phyloP scores from a whole-genome alignment of 2,797 vertebrate species.

The Menidia menidia region DNA sequence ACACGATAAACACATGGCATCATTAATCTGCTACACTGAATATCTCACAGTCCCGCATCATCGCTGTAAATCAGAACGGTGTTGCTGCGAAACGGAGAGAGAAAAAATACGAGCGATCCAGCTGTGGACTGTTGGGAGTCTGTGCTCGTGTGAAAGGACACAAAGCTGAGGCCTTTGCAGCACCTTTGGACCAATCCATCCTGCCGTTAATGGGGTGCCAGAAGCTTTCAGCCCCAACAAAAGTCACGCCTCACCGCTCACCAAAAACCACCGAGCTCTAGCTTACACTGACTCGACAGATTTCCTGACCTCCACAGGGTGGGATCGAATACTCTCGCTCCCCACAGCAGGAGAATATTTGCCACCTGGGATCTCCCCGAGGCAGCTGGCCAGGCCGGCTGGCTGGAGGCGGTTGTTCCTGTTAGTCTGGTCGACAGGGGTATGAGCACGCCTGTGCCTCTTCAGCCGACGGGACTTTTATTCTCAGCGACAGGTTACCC shows the following conservation, averaged over 20 bases:
- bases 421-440: slow-evolving; percentile 48
- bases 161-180: slow-evolving; percentile 61
- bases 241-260: slow-evolving; percentile 51
- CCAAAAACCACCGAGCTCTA: slow-evolving; percentile 25
- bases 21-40: slow-evolving; percentile 49
- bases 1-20: slow-evolving; percentile 28
- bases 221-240: slow-evolving; percentile 27
- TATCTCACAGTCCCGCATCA: slow-evolving; percentile 18
- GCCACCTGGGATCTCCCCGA: slow-evolving; percentile 65
- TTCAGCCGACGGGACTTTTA: slow-evolving; percentile 68
- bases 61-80: slow-evolving; percentile 2
- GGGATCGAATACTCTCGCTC: slow-evolving; percentile 38
- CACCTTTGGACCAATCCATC: slow-evolving; percentile 52
- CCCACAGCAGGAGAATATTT: slow-evolving; percentile 53
- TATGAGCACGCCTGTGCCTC: slow-evolving; percentile 68
- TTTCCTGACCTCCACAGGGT: slow-evolving; percentile 47
- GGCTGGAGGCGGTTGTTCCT: slow-evolving; percentile 46
- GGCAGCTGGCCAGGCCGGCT: slow-evolving; percentile 55
- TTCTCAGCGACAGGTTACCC: slow-evolving; percentile 74
- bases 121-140: slow-evolving; percentile 61
- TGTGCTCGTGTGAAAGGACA: slow-evolving; percentile 36
- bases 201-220: slow-evolving; percentile 72
- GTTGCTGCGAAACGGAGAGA: slow-evolving; percentile 5
- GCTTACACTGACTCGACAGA: slow-evolving; percentile 53
- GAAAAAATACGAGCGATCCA: slow-evolving; percentile 32